Evolutionary conservation across 1,140 invertebrate species (phyloP), one percentile per base, ranked within the genome.

Genomic region (Oedothorax gibbosus): DNA sequence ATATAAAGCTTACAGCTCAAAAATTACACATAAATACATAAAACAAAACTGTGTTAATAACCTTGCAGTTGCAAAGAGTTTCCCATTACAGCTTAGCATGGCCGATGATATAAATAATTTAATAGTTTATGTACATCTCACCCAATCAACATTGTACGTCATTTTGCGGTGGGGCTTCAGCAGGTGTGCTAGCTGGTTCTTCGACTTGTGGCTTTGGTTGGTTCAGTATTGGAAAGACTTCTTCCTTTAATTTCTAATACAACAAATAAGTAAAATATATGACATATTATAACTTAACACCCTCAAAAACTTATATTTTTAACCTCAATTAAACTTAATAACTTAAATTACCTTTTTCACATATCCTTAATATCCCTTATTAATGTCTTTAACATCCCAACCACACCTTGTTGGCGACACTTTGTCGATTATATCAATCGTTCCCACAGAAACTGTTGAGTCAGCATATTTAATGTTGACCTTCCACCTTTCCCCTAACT

Each of bases 201-300:
- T 92, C 91, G 5, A 89, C 91, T 90, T 95, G 95, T 10, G 96
- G 96, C 89, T 96, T 96, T 35, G 95, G 94, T 90, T 96, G 97
- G 88, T 95, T 96, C 64, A 97, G 90, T 85, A 96, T 94, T 2
- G 95, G 93, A 87, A 92, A 92, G 50, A 95, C 93, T 10, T 90
- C 91, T 76, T 88, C 93, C 86, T 96, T 94, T 87, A 97, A 93
- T 57, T 90, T 90, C 92, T 94, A 89, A 11, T 89, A 90, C 76
- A 85, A 84, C 7, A 53, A 53, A 71, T 53, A 8, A 35, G 35
- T 35, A 35, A 35, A 35, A 35, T 5, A 35, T 5, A 35, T 35
- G n/a, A n/a, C n/a, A n/a, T n/a, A n/a, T n/a, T n/a, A n/a, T n/a
- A n/a, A n/a, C n/a, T n/a, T n/a, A n/a, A n/a, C n/a, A n/a, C n/a